Evolutionary conservation across 30 jellyfish, hydroid and myxozoan genomes (phyloP).

Genomic region (Mastigias papua): DNA sequence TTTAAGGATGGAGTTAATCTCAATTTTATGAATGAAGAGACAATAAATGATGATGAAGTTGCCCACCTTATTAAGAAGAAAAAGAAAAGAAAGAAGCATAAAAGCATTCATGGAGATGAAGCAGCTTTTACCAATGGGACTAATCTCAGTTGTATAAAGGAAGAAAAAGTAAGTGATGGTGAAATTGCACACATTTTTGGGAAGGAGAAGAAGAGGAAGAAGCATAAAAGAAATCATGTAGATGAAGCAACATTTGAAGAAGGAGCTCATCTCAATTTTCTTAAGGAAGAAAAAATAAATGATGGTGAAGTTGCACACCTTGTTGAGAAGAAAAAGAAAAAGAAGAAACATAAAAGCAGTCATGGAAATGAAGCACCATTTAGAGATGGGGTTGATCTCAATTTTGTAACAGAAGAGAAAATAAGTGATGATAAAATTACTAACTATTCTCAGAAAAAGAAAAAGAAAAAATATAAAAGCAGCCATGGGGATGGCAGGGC

Average conservation of each 20-base stretch:
- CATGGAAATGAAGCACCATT: too few relatives aligned
- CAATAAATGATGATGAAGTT: neutral
- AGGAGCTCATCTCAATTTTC: too few relatives aligned
- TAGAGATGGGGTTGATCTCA: neutral
- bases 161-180: too few relatives aligned
- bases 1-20: neutral
- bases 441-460: neutral
- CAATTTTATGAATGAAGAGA: neutral
- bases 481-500: neutral
- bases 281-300: neutral
- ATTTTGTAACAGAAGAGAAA: neutral
- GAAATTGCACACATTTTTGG: too few relatives aligned
- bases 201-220: too few relatives aligned
- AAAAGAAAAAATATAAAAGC: neutral
- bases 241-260: too few relatives aligned
- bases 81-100: neutral
- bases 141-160: neutral
- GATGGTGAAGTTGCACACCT: too few relatives aligned
- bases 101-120: neutral
- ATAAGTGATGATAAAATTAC: neutral
- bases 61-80: neutral
- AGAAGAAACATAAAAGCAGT: too few relatives aligned
- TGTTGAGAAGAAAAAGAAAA: too few relatives aligned
- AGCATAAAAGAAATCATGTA: too few relatives aligned
- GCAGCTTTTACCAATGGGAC: too few relatives aligned